Evolutionary conservation across 2,888 invertebrate genomes (phyloP), one percentile per base, ranked within the genome.

Genomic region (Limulus polyphemus): DNA sequence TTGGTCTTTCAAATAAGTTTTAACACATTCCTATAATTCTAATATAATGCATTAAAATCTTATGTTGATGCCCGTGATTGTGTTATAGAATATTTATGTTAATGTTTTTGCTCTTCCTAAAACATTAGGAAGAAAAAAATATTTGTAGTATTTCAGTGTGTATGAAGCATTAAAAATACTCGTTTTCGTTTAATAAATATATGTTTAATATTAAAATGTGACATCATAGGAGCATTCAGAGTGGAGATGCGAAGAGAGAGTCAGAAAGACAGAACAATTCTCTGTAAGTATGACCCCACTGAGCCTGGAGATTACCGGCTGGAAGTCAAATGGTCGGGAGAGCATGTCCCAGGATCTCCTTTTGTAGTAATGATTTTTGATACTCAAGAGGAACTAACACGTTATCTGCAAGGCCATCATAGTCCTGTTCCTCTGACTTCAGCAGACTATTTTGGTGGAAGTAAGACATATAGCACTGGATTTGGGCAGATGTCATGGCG

Each of bases 291-390:
- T 76, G 97, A 98, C 77, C 99, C 99, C 63, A 94, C 94, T 60
- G 98, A 99, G 76, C 95, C 97, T 7, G 99, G 99, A 49, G 95
- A 99, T 78, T 99, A 99, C 77, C 83, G 95, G 65, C 92, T 99
- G 54, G 94, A 97, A 76, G 92, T 94, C 2, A 88, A 89, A 76
- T 99, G 98, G 98, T 97, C 98, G 7, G 95, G 93, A 46, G 91
- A 95, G 69, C 87, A 97, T 74, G 97, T 98, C 46, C 97, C 97
- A 58, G 98, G 98, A 60, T 95, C 94, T 55, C 98, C 99, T 0
- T 99, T 99, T 83, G 89, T 91, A 67, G 94, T 99, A 68, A 91
- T 95, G 88, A 99, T 99, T 73, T 95, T 98, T 77, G 99, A 99
- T 77, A 98, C 98, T 11, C 93, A 97, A 76, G 93, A 97, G 76